A percentile compares a stretch with the other conserved stretches of the same genome.
These are phyloP conservation scores for Aphelinus certus DNA, from an alignment of 1,140 invertebrate species.

Conservation along the genomic window DNA sequence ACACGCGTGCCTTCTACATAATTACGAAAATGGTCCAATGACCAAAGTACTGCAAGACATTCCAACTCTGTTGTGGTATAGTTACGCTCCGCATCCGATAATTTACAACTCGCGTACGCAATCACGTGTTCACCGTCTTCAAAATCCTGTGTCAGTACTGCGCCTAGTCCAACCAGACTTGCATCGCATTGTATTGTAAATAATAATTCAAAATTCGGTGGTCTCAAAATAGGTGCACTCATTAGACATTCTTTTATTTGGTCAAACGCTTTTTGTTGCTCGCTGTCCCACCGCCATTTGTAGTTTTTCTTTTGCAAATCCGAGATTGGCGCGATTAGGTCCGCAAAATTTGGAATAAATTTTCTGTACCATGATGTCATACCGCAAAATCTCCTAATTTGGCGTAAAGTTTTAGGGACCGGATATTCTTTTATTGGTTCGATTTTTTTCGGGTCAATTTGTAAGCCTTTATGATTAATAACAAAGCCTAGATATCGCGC, in stretches of 20 bases:
- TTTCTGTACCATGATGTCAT: slow-evolving; percentile 59
- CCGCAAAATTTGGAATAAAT: slow-evolving; percentile 62
- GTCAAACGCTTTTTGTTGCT: slow-evolving; percentile 48
- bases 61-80: neutral
- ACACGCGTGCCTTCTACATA: slow-evolving; percentile 46
- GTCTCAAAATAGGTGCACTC: slow-evolving; percentile 30
- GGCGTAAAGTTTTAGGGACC: neutral
- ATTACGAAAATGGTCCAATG: neutral
- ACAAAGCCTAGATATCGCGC: neutral
- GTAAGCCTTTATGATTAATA: neutral
- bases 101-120: slow-evolving; percentile 54
- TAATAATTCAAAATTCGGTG: slow-evolving; percentile 33
- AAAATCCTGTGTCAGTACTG: slow-evolving; percentile 48
- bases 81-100: neutral
- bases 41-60: slow-evolving; percentile 1
- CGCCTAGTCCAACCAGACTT: slow-evolving; percentile 50
- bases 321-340: slow-evolving; percentile 52
- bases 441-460: neutral
- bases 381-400: slow-evolving; percentile 57
- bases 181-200: slow-evolving; percentile 45
- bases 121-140: slow-evolving; percentile 43
- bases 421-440: slow-evolving; percentile 8
- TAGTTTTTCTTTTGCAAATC: slow-evolving; percentile 36
- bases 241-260: slow-evolving; percentile 23
- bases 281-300: slow-evolving; percentile 41